Base-by-base conservation (phyloP, 2,113 vertebrate genomes). In the Rallus limicola region DNA sequence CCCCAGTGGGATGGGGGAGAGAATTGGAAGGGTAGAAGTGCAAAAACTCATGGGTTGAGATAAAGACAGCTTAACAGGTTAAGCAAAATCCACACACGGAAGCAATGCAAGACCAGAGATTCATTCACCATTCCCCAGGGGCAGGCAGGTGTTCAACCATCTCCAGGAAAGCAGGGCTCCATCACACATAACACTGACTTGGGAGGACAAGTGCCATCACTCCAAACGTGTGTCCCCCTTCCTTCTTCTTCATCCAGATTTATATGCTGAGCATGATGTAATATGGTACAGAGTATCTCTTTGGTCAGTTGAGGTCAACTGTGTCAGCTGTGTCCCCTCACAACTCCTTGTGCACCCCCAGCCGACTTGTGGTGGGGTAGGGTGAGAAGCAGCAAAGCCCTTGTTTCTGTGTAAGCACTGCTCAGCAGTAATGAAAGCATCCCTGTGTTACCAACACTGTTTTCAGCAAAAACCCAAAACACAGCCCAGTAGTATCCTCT, bases 171-270 rank as follows among this genome's bases (percentile, higher is more conserved):
- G 36, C 44, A 9, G 26, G 53, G 28, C 8, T 60, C 52, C 44
- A 4, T 16, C 44, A 44, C 0, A 0, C 0, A 0, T 12, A 55
- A 28, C 0, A 1, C 18, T 31, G 20, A 13, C 59, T 34, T 58
- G 52, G 31, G 68, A 88, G 65, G 33, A 29, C 29, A 68, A 59
- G 68, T 0, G 1, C 7, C 5, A 1, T 59, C 11, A 40, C 34
- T 59, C 9, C 0, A 0, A 77, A 68, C 17, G 8, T 1, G 2
- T 29, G 2, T 4, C 5, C 19, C 12, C 16, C 21, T 48, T 67
- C 19, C 34, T 48, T 2, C 28, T 75, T 23, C 9, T 60, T 31
- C 8, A 12, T 6, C 15, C 26, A 36, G 8, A 28, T 65, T 65
- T 38, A 23, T 26, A 52, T n/a, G 14, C 29, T 68, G 9, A 48